A percentile compares a stretch with the other conserved stretches of the same genome.
These are phyloP conservation scores for Chrysopilus asiliformis DNA, from an alignment of 2,888 invertebrate genomes.

Conservation along the genomic window DNA sequence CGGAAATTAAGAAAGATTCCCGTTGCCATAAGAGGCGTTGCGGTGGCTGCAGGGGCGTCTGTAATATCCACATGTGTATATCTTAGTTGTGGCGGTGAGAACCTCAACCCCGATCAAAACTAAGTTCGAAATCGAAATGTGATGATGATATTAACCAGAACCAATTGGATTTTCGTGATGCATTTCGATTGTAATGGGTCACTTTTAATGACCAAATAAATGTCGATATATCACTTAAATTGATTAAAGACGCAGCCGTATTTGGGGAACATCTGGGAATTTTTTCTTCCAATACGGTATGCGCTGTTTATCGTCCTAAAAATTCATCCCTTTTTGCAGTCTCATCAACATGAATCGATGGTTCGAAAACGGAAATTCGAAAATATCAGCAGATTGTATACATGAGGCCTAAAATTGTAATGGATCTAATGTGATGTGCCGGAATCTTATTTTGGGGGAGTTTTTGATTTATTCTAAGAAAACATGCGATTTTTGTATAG, in stretches of 20 bases:
- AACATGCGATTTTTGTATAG: no score
- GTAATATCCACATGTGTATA: no score
- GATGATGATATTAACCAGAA: constrained; percentile 12
- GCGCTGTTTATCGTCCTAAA: no score
- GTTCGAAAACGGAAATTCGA: not conserved
- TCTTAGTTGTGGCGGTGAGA: no score
- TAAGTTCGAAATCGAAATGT: constrained; percentile 3
- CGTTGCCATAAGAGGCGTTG: not conserved
- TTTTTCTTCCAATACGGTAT: constrained; percentile 2
- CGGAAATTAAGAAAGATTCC: constrained; percentile 3
- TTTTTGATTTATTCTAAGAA: not conserved
- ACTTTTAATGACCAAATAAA: constrained; percentile 14
- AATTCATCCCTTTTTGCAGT: no score
- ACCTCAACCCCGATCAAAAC: no score
- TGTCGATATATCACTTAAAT: constrained; percentile 15
- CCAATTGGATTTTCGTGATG: constrained; percentile 10
- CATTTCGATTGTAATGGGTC: constrained; percentile 1
- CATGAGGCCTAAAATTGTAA: no score
- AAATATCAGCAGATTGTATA: not conserved
- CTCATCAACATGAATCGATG: not conserved
- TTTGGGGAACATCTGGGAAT: constrained; percentile 12
- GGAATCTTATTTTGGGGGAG: not conserved
- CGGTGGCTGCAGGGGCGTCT: no score
- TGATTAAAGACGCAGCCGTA: constrained; percentile 8
- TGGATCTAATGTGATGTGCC: not conserved